Base-by-base conservation (phyloP, 2,113 vertebrate genomes). In the Channa argus region DNA sequence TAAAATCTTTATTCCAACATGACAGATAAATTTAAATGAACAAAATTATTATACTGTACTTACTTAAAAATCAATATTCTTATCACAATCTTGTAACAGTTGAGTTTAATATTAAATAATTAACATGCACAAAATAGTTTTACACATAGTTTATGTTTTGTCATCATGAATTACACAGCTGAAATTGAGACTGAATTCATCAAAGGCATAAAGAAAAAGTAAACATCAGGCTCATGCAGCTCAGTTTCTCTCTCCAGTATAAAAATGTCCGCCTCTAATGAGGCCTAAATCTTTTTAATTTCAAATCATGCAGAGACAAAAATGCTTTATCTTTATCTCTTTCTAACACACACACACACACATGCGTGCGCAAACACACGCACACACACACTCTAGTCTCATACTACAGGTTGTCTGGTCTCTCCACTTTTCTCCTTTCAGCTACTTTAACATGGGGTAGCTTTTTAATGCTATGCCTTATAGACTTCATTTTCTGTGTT, bases 401-500 rank as follows among this genome's bases (percentile, higher is more conserved):
- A 59, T 34, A 78, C 43, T 34, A 58, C 34, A 76, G 64, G 71
- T 79, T 14, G 13, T 54, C 60, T 56, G 50, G 62, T 79, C 60
- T 64, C 62, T 46, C 5, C 38, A 58, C 66, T 60, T 11, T 78
- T 62, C 46, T 80, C 34, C 63, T 79, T 72, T 53, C 41, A 49
- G 80, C 51, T 50, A 65, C 71, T 62, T 66, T 11, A 14, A 82
- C 73, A 52, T 70, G 73, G 58, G 3, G 38, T 43, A 15, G 14
- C 46, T 73, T 71, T 87, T 80, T 86, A 83, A 80, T 14, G 15
- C 63, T 49, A 36, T 33, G 68, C 59, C 56, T 58, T 54, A 73
- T 3, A 73, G 53, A 76, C 58, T 34, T 45, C 49, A 74, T 44
- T 15, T 66, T 75, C 52, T 6, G 8, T 63, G 63, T 73, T 83